Evolutionary conservation across 2,888 invertebrate species (phyloP).

Genomic region (Scaptomyza caliginosa): DNA sequence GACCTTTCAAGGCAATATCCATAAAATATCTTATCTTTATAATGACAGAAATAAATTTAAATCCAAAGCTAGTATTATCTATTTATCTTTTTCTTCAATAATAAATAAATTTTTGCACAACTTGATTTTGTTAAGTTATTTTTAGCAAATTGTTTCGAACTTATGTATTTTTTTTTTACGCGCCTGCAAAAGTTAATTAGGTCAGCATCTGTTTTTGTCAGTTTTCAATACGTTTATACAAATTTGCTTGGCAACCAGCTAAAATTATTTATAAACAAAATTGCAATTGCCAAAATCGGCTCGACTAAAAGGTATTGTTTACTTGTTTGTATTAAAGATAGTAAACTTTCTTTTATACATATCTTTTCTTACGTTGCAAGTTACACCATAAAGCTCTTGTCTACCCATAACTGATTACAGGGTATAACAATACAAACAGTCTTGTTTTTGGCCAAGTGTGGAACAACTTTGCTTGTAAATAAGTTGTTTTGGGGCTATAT

Average conservation of each 20-base stretch:
- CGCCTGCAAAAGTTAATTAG: constrained; percentile 72
- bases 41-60: not conserved
- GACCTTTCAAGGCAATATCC: constrained; percentile 14
- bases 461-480: constrained; percentile 44
- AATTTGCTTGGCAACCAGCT: constrained; percentile 59
- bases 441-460: constrained; percentile 47
- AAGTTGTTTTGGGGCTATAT: constrained; percentile 50
- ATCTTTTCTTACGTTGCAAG: not conserved
- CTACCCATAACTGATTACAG: no score
- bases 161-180: constrained; percentile 27
- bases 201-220: constrained; percentile 80
- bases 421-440: constrained; percentile 12
- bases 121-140: constrained; percentile 46
- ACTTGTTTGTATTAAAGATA: not conserved
- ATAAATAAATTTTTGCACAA: constrained; percentile 5
- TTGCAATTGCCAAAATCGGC: not conserved
- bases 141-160: constrained; percentile 46
- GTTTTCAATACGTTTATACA: constrained; percentile 56
- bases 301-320: constrained; percentile 5
- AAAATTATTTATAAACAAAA: constrained; percentile 14
- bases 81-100: constrained; percentile 11
- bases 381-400: not conserved
- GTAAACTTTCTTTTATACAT: no score
- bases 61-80: no score
- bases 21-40: not conserved